Evolutionary conservation across 1,140 invertebrate genomes (phyloP).

Genomic region (Drosophila asahinai): DNA sequence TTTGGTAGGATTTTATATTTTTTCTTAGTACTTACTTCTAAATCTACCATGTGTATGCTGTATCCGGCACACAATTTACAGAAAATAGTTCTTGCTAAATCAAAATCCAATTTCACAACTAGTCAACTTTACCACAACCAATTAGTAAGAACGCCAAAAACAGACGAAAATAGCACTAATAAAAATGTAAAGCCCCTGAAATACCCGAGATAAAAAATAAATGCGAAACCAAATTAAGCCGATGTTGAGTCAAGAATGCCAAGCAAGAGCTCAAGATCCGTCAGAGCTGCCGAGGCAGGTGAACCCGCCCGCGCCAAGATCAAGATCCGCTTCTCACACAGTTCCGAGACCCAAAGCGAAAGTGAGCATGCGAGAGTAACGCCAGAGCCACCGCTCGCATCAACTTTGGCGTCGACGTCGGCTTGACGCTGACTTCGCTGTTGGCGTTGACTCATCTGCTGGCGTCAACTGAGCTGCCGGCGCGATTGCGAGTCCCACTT

Average conservation of each 20-base stretch:
- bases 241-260: slow-evolving; percentile 12
- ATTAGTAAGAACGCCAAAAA: slow-evolving; percentile 45
- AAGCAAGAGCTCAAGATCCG: slow-evolving; percentile 26
- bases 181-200: slow-evolving; percentile 51
- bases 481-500: slow-evolving; percentile 30
- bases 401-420: slow-evolving; percentile 19
- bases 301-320: slow-evolving; percentile 45
- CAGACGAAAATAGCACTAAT: slow-evolving; percentile 30
- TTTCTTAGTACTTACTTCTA: too few relatives aligned
- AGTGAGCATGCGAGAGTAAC: slow-evolving; percentile 54
- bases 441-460: slow-evolving; percentile 40
- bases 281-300: slow-evolving; percentile 23
- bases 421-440: slow-evolving; percentile 15
- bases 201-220: slow-evolving; percentile 27
- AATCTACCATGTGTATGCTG: background rate
- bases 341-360: slow-evolving; percentile 49
- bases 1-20: background rate
- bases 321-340: slow-evolving; percentile 25
- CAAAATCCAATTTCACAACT: slow-evolving; percentile 24
- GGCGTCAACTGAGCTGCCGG: slow-evolving; percentile 14
- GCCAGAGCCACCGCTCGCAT: slow-evolving; percentile 1
- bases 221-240: slow-evolving; percentile 42
- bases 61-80: background rate
- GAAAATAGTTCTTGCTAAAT: slow-evolving; percentile 3
- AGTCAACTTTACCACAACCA: slow-evolving; percentile 41